These are phyloP conservation scores for Sebastes cheni DNA, from an alignment of 2,797 vertebrate genomes.

Conservation along the genomic window DNA sequence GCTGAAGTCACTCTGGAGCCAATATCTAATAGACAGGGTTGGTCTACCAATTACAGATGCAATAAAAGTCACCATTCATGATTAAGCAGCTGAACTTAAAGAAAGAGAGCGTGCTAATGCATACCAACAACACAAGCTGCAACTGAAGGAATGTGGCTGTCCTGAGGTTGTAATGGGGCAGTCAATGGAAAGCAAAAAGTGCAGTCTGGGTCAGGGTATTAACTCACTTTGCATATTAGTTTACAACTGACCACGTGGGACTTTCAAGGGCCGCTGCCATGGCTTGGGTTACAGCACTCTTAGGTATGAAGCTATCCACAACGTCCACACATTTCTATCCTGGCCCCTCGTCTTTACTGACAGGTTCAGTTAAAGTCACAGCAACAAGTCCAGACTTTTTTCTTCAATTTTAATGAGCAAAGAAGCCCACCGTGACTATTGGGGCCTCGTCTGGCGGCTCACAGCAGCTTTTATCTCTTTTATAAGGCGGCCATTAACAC, in stretches of 20 bases:
- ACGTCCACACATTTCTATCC: slow-evolving; percentile 1
- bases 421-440: slow-evolving; percentile 28
- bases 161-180: not conserved
- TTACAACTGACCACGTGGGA: slow-evolving; percentile 42
- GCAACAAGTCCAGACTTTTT: slow-evolving; percentile 21
- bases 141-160: not conserved
- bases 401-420: slow-evolving; percentile 49
- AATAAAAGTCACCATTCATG: slow-evolving; percentile 26
- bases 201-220: not conserved
- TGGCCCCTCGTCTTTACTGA: not conserved
- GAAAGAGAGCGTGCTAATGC: not conserved
- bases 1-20: slow-evolving; percentile 18
- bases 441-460: slow-evolving; percentile 11
- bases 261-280: not conserved
- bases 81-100: slow-evolving; percentile 4
- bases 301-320: slow-evolving; percentile 9
- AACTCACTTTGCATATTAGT: slow-evolving; percentile 48
- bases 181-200: slow-evolving; percentile 24
- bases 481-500: slow-evolving; percentile 44
- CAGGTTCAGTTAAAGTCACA: slow-evolving; percentile 14
- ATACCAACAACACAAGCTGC: slow-evolving; percentile 6
- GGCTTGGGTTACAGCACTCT: slow-evolving; percentile 41
- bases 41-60: slow-evolving; percentile 4
- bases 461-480: slow-evolving; percentile 52
- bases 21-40: not conserved